Evolutionary conservation across 2,113 vertebrate genomes (phyloP).

Genomic region (Scortum barcoo): DNA sequence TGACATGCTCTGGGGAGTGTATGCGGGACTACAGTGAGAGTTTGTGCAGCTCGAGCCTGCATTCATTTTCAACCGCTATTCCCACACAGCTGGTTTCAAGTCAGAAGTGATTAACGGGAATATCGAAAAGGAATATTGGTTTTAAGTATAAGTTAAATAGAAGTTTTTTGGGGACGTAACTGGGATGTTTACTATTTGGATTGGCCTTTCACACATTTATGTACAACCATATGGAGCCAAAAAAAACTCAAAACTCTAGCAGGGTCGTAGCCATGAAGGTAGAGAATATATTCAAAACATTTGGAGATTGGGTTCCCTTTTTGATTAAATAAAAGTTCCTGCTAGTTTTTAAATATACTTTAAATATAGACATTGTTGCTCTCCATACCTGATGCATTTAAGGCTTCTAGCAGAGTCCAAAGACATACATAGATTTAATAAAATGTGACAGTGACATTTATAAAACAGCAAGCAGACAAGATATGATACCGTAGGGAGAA

Average conservation of each 20-base stretch:
- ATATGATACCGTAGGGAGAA: constrained; percentile 15
- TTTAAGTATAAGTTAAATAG: too few species aligned
- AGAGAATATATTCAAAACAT: constrained; percentile 44
- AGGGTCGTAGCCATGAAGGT: constrained; percentile 27
- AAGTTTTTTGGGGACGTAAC: constrained; percentile 48
- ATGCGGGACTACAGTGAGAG: constrained; percentile 59
- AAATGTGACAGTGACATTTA: constrained; percentile 63
- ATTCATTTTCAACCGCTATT: constrained; percentile 71
- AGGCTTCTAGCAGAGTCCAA: constrained; percentile 6
- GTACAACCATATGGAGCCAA: constrained; percentile 44
- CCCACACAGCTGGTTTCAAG: constrained; percentile 69
- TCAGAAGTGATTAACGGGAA: constrained; percentile 70
- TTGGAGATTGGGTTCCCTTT: constrained; percentile 12
- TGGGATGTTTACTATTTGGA: constrained; percentile 57
- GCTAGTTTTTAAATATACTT: constrained; percentile 8
- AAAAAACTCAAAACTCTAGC: background rate
- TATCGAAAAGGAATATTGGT: constrained; percentile 61
- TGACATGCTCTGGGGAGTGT: constrained; percentile 58
- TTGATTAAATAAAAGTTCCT: constrained; percentile 29
- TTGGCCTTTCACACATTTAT: constrained; percentile 47
- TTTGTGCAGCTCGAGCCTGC: constrained; percentile 60
- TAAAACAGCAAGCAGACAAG: constrained; percentile 34
- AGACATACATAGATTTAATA: constrained; percentile 25
- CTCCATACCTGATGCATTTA: constrained; percentile 3
- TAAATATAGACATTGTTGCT: constrained; percentile 25